Conservation (phyloP, 2,113 vertebrate species). For the Noturus placidus region DNA sequence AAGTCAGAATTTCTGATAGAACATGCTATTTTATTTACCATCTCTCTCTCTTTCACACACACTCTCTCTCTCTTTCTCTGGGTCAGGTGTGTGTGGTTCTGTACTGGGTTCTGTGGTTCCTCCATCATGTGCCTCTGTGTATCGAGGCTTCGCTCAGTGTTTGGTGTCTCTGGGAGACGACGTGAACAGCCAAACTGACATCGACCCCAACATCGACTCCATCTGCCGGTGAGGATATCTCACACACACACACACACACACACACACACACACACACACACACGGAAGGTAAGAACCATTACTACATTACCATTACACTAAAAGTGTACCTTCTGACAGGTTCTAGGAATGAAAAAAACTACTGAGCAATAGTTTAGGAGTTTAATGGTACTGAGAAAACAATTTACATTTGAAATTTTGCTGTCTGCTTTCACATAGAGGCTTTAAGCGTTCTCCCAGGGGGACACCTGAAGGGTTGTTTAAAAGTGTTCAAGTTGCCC, state of each 20-base stretch:
- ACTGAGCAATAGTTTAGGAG: neutral
- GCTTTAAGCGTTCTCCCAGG: too few species aligned
- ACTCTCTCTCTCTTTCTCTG: neutral
- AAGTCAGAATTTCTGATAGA: too few species aligned
- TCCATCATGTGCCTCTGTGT: constrained; percentile 83
- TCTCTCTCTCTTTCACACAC: neutral
- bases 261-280: neutral
- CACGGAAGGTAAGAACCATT: neutral
- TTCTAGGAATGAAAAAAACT: neutral
- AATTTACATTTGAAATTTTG: neutral
- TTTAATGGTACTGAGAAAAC: neutral
- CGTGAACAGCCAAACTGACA: constrained; percentile 75
- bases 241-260: neutral
- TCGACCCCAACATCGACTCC: constrained; percentile 79
- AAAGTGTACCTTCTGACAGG: neutral
- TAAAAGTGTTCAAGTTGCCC: too few species aligned
- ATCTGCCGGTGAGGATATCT: constrained; percentile 87
- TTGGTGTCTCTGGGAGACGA: constrained; percentile 87
- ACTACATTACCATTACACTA: too few species aligned
- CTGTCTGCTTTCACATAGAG: too few species aligned
- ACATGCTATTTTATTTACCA: too few species aligned
- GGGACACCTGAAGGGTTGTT: too few species aligned
- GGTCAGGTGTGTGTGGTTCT: constrained; percentile 58
- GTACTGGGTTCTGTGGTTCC: constrained; percentile 63
- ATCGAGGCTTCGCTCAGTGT: constrained; percentile 90